These are phyloP conservation scores for Hyles vespertilio DNA, from an alignment of 1,140 invertebrate species.

Conservation along the genomic window DNA sequence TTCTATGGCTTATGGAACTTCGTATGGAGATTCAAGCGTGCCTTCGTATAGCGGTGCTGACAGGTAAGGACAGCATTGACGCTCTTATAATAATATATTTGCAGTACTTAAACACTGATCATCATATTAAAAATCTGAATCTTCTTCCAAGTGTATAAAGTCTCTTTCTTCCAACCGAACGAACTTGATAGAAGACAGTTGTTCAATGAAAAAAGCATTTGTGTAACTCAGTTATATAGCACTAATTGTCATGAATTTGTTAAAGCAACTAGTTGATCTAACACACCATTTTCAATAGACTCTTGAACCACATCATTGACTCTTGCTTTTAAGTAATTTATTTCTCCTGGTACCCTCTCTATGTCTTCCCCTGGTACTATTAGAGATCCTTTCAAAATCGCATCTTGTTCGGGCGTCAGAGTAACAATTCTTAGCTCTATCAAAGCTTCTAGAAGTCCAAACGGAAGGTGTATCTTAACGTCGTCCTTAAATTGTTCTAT, in stretches of 20 bases:
- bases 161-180: too few species aligned
- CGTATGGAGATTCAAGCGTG: slow-evolving; percentile 79
- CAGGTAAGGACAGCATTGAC: slow-evolving; percentile 37
- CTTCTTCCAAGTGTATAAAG: too few species aligned
- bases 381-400: slow-evolving; percentile 21
- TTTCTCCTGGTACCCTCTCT: slow-evolving; percentile 14
- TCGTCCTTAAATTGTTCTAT: slow-evolving; percentile 41
- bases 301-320: slow-evolving; percentile 59
- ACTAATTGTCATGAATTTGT: slow-evolving; percentile 10
- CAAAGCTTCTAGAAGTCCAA: slow-evolving; percentile 47
- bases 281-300: slow-evolving; percentile 38
- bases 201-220: too few species aligned
- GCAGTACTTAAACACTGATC: too few species aligned
- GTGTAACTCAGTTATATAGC: too few species aligned
- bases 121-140: too few species aligned
- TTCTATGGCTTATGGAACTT: slow-evolving; percentile 77
- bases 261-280: slow-evolving; percentile 38
- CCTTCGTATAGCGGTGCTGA: slow-evolving; percentile 57
- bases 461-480: slow-evolving; percentile 36
- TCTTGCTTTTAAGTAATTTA: slow-evolving; percentile 32
- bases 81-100: too few species aligned
- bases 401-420: slow-evolving; percentile 33
- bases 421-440: slow-evolving; percentile 50
- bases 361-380: slow-evolving; percentile 17
- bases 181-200: too few species aligned